Base-by-base conservation (phyloP, 2,888 invertebrate genomes). In the Fragum sueziense region DNA sequence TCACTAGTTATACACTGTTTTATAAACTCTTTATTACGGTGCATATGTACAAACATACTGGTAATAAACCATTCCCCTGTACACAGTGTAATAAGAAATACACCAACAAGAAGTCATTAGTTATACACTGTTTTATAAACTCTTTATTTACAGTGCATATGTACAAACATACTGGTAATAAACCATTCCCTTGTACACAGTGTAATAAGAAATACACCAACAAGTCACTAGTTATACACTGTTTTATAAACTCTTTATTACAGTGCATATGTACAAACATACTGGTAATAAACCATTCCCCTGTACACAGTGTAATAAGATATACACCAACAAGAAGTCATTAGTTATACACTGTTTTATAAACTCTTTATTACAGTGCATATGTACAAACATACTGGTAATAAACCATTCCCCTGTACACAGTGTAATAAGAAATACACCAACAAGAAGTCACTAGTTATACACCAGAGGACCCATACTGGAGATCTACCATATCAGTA, bases 331-430 rank as follows among this genome's bases (percentile, higher is more conserved):
- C 84, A 90, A 90, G 86, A 91, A 91, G 71, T 90, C 91, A 47
- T 88, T 91, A 33, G 89, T 90, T 27, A 90, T 92, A 62, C 92
- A 92, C 72, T n/a, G n/a, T n/a, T n/a, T n/a, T n/a, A n/a, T n/a
- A n/a, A n/a, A n/a, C 29, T 67, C 31, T 57, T 57, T 67, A 0
- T 76, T 79, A 29, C 87, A 91, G 92, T 90, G 72, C 99, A 99
- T 93, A 98, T 99, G 98, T 98, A 98, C 0, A 98, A 99, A 1
- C 99, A 99, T 93, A 99, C 98, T 0, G 96, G 97, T 0, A 97
- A 98, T 92, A 99, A 99, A 82, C 93, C 93, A 4, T 93, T 92
- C 79, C 83, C 88, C 20, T 93, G 93, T 83, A 88, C 89, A 25
- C 86, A 89, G 68, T 93, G 93, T 85, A 79, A 84, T 31, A 92